Conservation (phyloP, 2,113 vertebrate species). For the Mohoua ochrocephala region DNA sequence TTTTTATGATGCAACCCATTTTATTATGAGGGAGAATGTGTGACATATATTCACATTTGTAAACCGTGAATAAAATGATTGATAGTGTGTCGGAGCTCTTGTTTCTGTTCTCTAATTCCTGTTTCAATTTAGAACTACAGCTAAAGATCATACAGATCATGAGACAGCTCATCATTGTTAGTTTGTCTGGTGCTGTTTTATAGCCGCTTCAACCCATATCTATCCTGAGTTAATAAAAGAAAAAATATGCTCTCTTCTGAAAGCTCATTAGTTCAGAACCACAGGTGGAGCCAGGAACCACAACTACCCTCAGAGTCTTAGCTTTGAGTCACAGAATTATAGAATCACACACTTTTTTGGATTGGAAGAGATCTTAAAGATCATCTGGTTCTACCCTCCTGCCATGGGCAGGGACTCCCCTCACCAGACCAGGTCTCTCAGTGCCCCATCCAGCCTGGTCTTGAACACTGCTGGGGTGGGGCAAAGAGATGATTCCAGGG, state of each 20-base stretch:
- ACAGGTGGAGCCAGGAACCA: background rate
- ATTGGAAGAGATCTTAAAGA: background rate
- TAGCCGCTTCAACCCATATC: background rate
- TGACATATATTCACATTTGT: background rate
- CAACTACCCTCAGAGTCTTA: background rate
- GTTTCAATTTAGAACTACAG: background rate
- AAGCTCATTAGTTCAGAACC: background rate
- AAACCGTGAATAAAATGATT: background rate
- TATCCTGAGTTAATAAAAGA: background rate
- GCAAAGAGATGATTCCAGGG: background rate
- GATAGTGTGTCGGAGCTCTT: background rate
- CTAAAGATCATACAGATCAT: background rate
- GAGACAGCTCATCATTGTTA: background rate
- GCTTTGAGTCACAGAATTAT: background rate
- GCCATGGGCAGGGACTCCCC: background rate
- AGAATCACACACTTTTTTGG: background rate
- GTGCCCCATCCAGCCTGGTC: background rate
- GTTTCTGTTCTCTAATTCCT: background rate
- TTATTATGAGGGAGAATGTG: background rate
- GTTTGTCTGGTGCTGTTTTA: background rate
- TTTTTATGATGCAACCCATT: background rate
- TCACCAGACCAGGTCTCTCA: background rate
- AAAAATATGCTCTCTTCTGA: background rate
- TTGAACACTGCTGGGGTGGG: background rate
- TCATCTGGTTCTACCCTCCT: background rate